These are phyloP conservation scores for Holothuria glaberrima DNA, from an alignment of 35 echinoderm and acorn worm genomes.

Conservation along the genomic window DNA sequence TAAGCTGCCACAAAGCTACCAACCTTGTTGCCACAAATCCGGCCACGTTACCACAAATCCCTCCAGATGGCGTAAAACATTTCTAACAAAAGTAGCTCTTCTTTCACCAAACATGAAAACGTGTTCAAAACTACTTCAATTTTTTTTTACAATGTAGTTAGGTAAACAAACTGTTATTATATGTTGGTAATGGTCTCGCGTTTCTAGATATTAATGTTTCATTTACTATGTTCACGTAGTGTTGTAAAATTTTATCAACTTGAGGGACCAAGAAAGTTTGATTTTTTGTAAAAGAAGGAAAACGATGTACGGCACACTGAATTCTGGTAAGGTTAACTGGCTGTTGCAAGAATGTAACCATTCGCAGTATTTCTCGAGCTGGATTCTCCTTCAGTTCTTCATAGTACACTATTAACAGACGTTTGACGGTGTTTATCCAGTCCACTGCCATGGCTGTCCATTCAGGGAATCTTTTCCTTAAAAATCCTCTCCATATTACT, in stretches of 20 bases:
- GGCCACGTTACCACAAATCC: too few species aligned
- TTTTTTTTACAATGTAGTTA: too few species aligned
- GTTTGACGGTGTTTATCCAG: neutral
- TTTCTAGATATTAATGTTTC: neutral
- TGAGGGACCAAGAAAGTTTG: neutral
- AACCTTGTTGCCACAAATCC: too few species aligned
- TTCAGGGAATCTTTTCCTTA: neutral
- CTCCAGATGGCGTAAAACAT: too few species aligned
- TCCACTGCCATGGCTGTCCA: constrained; percentile 10
- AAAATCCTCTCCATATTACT: neutral
- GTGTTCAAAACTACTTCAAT: too few species aligned
- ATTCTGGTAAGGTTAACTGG: constrained; percentile 1
- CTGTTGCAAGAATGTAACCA: constrained; percentile 16
- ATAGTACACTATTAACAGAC: constrained; percentile 8
- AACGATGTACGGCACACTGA: neutral
- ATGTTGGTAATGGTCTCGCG: neutral
- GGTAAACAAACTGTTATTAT: too few species aligned
- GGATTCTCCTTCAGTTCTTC: neutral
- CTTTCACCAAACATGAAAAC: too few species aligned
- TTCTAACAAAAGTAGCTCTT: too few species aligned
- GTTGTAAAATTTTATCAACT: neutral
- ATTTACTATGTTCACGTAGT: neutral
- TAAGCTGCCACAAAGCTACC: too few species aligned
- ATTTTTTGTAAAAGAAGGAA: neutral
- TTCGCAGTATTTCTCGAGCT: neutral